Percentiles rank a stretch among this genome's conserved stretches.
These are phyloP conservation scores for Orchestes rusci DNA, from an alignment of 2,888 invertebrate genomes.

Conservation along the genomic window DNA sequence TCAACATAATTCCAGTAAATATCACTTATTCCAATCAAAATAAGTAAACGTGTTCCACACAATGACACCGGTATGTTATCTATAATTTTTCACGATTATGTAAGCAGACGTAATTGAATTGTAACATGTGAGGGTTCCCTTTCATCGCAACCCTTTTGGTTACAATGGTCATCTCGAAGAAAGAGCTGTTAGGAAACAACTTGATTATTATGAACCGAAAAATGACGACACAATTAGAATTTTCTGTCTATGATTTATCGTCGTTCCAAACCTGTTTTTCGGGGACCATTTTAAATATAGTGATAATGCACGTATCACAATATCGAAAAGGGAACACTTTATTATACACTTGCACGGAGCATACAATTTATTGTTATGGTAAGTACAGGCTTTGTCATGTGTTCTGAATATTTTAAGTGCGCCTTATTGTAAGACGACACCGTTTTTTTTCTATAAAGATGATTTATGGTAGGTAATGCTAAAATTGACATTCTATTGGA, in stretches of 20 bases:
- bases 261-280: constrained; percentile 1
- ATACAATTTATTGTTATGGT: constrained; percentile 20
- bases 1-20: too few species aligned
- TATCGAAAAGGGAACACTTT: constrained; percentile 22
- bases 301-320: constrained; percentile 23
- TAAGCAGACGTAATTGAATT: too few species aligned
- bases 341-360: constrained; percentile 18
- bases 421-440: constrained; percentile 8
- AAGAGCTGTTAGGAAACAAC: constrained; percentile 12
- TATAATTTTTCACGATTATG: too few species aligned
- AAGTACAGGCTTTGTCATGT: constrained; percentile 17
- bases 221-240: constrained; percentile 10
- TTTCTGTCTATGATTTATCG: constrained; percentile 20
- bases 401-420: constrained; percentile 10
- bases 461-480: not conserved
- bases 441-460: constrained; percentile 1
- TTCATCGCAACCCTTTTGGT: too few species aligned
- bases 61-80: too few species aligned
- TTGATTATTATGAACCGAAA: constrained; percentile 15
- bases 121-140: too few species aligned
- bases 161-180: too few species aligned
- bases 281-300: constrained; percentile 10
- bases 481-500: constrained; percentile 13
- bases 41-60: too few species aligned
- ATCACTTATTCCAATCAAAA: too few species aligned